Evolutionary conservation across 2,888 invertebrate species (phyloP), one percentile per base, ranked within the genome.

Genomic region (Synanthedon vespiformis): DNA sequence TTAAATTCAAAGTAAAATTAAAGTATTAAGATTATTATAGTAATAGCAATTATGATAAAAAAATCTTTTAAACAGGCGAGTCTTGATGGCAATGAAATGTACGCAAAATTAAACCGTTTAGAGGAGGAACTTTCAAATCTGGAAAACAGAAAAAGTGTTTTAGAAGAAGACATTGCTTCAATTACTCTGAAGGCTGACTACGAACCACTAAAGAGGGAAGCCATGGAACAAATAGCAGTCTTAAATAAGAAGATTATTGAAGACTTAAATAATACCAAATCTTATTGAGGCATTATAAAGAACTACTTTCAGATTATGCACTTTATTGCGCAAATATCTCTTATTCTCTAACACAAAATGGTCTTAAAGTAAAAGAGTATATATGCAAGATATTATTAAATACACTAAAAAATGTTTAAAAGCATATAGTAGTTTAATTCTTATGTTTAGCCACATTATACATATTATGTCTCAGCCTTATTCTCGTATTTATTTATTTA

Each of bases 61-160:
- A 34, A 34, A 34, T 34, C 34, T 34, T 5, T 53, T 60, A 63
- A 78, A 50, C 85, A 92, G 89, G 75, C 84, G 54, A 89, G 89
- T 62, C 80, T 94, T 11, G 89, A 91, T 55, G 92, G 91, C 40
- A 93, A 94, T 68, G 93, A 94, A 72, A 91, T 92, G 69, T 91
- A 91, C 63, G 73, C 86, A 1, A 92, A 93, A 72, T 80, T 94
- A n/a, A 90, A 89, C 58, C 89, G 84, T 50, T 70, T 94, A 58
- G 94, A 94, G 71, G 90, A 91, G 52, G 92, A 92, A 68, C 80
- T 93, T 62, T 89, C 91, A 11, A 90, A 91, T 54, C 74, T 93
- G 40, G 93, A 92, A 62, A 90, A 90, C 58, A 91, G 90, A 59
- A 94, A 93, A 70, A 90, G 89, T 55, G 88, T 90, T 10, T 79